Conservation (phyloP, 2,888 invertebrate species). For the Standfussiana lucernea region DNA sequence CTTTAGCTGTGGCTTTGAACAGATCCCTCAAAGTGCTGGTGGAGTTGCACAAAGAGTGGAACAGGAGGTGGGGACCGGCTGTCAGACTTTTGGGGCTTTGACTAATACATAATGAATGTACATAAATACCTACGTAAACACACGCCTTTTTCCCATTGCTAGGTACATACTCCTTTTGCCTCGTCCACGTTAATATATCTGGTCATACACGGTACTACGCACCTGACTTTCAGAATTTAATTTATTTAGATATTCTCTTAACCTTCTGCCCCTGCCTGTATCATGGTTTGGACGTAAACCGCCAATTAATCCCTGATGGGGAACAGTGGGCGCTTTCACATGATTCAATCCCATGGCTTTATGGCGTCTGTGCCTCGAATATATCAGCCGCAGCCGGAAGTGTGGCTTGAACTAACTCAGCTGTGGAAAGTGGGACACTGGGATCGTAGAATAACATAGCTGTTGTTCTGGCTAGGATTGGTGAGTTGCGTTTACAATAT, state of each 20-base stretch:
- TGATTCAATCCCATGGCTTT: conserved; percentile 66
- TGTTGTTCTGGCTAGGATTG: conserved; percentile 25
- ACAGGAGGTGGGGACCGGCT: background rate
- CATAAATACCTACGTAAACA: too few relatives aligned
- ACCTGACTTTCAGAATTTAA: too few relatives aligned
- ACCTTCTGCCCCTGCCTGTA: conserved; percentile 29
- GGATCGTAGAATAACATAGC: conserved; percentile 54
- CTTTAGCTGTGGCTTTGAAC: background rate
- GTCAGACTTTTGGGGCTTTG: background rate
- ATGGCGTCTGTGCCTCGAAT: conserved; percentile 56
- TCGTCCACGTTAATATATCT: too few relatives aligned
- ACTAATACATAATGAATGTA: too few relatives aligned
- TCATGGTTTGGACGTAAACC: conserved; percentile 69
- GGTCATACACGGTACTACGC: too few relatives aligned
- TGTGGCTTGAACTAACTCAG: conserved; percentile 67
- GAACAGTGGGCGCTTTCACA: conserved; percentile 72
- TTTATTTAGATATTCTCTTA: background rate
- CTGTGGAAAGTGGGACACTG: conserved; percentile 71
- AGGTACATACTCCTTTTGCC: too few relatives aligned
- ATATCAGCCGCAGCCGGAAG: conserved; percentile 65
- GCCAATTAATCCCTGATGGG: conserved; percentile 76
- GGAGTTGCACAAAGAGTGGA: background rate
- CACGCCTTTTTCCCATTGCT: too few relatives aligned
- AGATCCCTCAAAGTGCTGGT: background rate
- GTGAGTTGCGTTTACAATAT: conserved; percentile 22